Base-by-base conservation (phyloP, 2,797 vertebrate genomes). In the Sebastes aleutianus region DNA sequence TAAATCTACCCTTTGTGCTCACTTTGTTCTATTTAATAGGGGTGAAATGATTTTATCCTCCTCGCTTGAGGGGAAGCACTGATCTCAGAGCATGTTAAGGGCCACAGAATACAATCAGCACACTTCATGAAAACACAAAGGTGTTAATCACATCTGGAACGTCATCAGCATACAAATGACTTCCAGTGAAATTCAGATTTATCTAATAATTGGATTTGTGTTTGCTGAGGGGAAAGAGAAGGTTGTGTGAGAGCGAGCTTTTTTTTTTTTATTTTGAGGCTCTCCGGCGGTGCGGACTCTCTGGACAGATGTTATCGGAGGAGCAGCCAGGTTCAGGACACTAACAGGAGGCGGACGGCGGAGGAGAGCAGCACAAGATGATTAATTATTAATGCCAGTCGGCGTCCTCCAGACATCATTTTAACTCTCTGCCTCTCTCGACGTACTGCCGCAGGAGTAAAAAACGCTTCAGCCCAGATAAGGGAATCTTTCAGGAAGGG, bases 351-450 rank as follows among this genome's bases (percentile, higher is more conserved):
- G 76, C 27, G 31, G 84, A 36, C 79, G 83, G 86, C 57, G 79
- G 83, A 87, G 75, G 85, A 90, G 87, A 85, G 76, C 71, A 3
- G 87, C 65, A 64, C 82, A 74, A 84, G 88, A 88, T 78, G 90
- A 93, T 96, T 92, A 87, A 95, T 95, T 92, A 95, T 95, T 93
- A 90, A 96, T 87, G 88, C 83, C 84, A 87, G 86, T 85, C 82
- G 71, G 85, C 90, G 82, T 92, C 90, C 92, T 87, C 87, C 91
- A 93, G 92, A 92, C 91, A 90, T 93, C 71, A 76, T 88, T 91
- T 92, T 90, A 81, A 90, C 86, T 77, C 85, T 64, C 82, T 70
- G 69, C n/a, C 74, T 83, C 74, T 80, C 81, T 82, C 32, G 12
- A 73, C 80, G 70, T 53, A 36, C 73, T 66, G 82, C 86, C 57